Conservation (phyloP, 2,113 vertebrate genomes). For the Sarotherodon lohbergeri region DNA sequence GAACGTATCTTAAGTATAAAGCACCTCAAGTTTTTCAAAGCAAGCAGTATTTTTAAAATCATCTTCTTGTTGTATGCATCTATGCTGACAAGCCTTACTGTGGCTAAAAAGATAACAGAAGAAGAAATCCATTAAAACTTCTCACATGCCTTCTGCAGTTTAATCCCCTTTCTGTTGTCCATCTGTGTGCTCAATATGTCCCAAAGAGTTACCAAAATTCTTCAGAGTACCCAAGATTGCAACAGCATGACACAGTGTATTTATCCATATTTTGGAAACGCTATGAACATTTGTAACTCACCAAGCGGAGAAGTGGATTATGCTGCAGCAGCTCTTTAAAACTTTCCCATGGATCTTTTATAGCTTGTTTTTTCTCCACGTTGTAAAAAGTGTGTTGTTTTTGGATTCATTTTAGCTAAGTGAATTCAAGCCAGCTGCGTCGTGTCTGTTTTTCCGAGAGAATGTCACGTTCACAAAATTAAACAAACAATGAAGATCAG, state of each 20-base stretch:
- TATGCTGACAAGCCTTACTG: neutral
- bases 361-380: neutral
- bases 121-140: neutral
- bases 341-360: neutral
- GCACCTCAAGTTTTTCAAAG: neutral
- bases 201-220: neutral
- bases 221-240: neutral
- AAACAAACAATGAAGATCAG: neutral
- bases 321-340: neutral
- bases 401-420: neutral
- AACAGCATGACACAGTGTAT: neutral
- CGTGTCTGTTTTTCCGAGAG: neutral
- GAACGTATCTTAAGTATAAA: neutral
- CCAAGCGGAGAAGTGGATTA: neutral
- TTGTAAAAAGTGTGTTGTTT: neutral
- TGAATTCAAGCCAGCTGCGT: neutral
- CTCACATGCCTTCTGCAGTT: neutral
- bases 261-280: neutral
- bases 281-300: neutral
- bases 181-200: conserved; percentile 29
- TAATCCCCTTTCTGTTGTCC: conserved; percentile 15
- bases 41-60: neutral
- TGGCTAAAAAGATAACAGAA: neutral
- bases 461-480: neutral
- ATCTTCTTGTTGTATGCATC: neutral